These are phyloP conservation scores for Grammomys surdaster DNA, from an alignment of 2,113 vertebrate species.

Conservation along the genomic window DNA sequence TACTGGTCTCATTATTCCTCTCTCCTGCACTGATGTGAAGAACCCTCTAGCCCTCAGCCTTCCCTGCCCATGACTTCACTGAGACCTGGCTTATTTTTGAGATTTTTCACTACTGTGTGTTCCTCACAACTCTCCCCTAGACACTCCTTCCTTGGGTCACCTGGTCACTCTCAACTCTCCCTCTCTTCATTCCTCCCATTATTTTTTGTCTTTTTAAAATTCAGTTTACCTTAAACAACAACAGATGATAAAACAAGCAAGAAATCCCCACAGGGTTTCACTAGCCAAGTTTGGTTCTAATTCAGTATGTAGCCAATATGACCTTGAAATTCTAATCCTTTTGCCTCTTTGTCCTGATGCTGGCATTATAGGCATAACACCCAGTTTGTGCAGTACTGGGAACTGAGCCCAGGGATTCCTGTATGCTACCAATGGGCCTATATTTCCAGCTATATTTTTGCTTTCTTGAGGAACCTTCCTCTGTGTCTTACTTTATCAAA, in stretches of 20 bases:
- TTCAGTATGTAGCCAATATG: neutral
- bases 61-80: neutral
- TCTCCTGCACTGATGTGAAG: neutral
- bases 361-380: neutral
- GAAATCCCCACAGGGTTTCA: neutral
- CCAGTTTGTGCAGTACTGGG: neutral
- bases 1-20: neutral
- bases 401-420: neutral
- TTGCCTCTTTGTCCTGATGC: neutral
- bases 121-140: slow-evolving; percentile 4
- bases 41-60: neutral
- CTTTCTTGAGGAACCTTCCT: slow-evolving; percentile 31
- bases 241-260: neutral
- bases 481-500: slow-evolving; percentile 12
- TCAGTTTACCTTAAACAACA: neutral
- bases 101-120: neutral
- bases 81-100: neutral
- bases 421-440: neutral
- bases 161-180: slow-evolving; percentile 1
- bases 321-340: neutral
- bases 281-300: neutral
- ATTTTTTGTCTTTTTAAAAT: neutral
- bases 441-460: neutral
- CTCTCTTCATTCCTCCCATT: no score
- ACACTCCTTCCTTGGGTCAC: neutral